Evolutionary conservation across 2,797 vertebrate species (phyloP).

Genomic region (Sebastes matsubarae): DNA sequence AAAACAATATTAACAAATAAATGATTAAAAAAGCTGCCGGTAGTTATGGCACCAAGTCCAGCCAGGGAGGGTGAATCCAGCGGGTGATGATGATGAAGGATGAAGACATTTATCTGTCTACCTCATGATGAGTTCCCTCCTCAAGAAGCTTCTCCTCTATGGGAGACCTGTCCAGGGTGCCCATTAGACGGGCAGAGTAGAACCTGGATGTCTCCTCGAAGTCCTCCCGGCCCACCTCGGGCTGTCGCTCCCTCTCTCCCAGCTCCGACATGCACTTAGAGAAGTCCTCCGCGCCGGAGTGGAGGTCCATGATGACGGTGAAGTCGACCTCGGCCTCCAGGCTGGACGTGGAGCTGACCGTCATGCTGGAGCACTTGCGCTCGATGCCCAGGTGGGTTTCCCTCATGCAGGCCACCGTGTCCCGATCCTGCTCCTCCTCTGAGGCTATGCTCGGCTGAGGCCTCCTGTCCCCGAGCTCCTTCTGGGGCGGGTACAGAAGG

Average conservation of each 20-base stretch:
- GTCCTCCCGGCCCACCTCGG: conserved; percentile 90
- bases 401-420: conserved; percentile 86
- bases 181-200: conserved; percentile 85
- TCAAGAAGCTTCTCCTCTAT: conserved; percentile 82
- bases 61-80: conserved; percentile 50
- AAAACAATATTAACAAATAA: background rate
- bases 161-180: conserved; percentile 85
- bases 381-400: conserved; percentile 93
- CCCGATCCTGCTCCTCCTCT: conserved; percentile 91
- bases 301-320: conserved; percentile 94
- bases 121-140: conserved; percentile 73
- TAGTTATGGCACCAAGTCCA: conserved; percentile 29
- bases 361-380: conserved; percentile 97
- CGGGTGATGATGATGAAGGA: conserved; percentile 33
- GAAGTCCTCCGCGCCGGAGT: conserved; percentile 90
- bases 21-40: conserved; percentile 5
- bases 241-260: conserved; percentile 68
- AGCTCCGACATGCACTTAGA: conserved; percentile 74
- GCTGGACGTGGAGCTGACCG: conserved; percentile 97
- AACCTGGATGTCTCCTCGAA: conserved; percentile 84
- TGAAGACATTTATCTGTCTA: conserved; percentile 56
- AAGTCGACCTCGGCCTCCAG: conserved; percentile 98
- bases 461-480: conserved; percentile 83
- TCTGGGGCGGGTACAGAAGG: conserved; percentile 74
- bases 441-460: conserved; percentile 59